A percentile compares a stretch with the other conserved stretches of the same genome.
Conservation (phyloP, 2,888 invertebrate genomes). For the Buathra laborator region DNA sequence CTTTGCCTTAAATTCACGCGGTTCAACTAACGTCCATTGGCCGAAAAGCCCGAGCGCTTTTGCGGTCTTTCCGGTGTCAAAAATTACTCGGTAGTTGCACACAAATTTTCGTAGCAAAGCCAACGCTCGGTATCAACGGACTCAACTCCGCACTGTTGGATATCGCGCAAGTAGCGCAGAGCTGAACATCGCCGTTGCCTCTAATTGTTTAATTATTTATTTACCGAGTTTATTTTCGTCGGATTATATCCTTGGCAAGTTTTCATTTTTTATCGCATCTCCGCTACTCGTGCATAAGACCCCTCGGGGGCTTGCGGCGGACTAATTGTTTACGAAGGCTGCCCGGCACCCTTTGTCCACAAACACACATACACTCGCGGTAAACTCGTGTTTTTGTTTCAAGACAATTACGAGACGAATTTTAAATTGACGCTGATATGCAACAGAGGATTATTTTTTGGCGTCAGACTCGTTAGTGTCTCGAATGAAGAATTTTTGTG, state of each 20-base stretch:
- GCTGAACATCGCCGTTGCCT: conserved; percentile 51
- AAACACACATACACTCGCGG: not conserved
- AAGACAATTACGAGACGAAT: conserved; percentile 66
- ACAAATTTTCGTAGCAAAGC: conserved; percentile 35
- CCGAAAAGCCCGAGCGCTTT: conserved; percentile 29
- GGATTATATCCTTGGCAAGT: conserved; percentile 75
- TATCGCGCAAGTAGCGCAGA: conserved; percentile 18
- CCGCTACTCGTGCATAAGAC: conserved; percentile 60
- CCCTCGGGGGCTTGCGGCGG: conserved; percentile 68
- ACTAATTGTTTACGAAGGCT: conserved; percentile 80
- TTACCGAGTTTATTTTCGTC: conserved; percentile 77
- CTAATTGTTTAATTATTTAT: conserved; percentile 83
- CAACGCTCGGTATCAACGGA: conserved; percentile 18
- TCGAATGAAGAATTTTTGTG: not conserved
- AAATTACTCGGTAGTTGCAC: conserved; percentile 39
- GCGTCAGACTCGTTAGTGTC: not conserved
- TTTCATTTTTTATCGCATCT: conserved; percentile 80
- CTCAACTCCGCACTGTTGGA: conserved; percentile 25
- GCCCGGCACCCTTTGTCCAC: conserved; percentile 67
- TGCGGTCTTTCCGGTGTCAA: conserved; percentile 43
- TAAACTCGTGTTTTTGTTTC: conserved; percentile 42
- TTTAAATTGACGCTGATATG: conserved; percentile 65
- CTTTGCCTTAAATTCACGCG: conserved; percentile 34
- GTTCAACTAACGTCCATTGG: conserved; percentile 47
- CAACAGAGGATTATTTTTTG: conserved; percentile 44